Evolutionary conservation across 2,797 vertebrate species (phyloP).

Genomic region (Eulemur albifrons): DNA sequence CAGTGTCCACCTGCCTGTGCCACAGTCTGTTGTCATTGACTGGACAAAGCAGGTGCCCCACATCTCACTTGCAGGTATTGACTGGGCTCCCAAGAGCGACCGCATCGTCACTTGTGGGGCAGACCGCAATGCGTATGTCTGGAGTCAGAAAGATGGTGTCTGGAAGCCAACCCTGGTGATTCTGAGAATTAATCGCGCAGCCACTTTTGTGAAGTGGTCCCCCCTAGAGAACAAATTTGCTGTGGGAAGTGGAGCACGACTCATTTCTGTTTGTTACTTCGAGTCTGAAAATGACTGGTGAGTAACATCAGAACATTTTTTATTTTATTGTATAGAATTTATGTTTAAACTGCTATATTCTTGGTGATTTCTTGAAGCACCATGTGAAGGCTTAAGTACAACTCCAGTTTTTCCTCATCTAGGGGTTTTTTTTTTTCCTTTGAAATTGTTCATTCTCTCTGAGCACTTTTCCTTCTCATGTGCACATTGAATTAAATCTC

Average conservation of each 20-base stretch:
- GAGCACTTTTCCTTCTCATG: background rate
- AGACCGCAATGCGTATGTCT: constrained; percentile 98
- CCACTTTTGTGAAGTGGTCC: constrained; percentile 98
- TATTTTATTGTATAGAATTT: background rate
- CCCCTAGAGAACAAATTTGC: constrained; percentile 99
- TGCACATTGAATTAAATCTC: background rate
- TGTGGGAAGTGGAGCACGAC: constrained; percentile 96
- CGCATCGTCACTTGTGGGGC: constrained; percentile 99
- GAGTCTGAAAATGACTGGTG: constrained; percentile 99
- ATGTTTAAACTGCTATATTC: background rate
- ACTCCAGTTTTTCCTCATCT: background rate
- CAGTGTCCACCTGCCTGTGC: background rate
- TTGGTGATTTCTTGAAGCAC: background rate
- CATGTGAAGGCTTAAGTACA: background rate
- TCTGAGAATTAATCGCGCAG: constrained; percentile 97
- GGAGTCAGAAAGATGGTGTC: constrained; percentile 97
- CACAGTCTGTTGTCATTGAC: background rate
- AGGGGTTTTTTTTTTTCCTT: background rate
- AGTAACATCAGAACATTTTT: constrained; percentile 68
- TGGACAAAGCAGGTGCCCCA: background rate
- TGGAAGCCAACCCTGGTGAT: constrained; percentile 99
- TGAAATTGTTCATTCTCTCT: background rate
- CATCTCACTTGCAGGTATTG: constrained; percentile 88
- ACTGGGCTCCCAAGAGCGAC: constrained; percentile 99
- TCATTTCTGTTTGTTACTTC: constrained; percentile 99